A percentile compares a stretch with the other conserved stretches of the same genome.
These are phyloP conservation scores for Lophura nycthemera DNA, from an alignment of 2,113 vertebrate genomes.

Conservation along the genomic window DNA sequence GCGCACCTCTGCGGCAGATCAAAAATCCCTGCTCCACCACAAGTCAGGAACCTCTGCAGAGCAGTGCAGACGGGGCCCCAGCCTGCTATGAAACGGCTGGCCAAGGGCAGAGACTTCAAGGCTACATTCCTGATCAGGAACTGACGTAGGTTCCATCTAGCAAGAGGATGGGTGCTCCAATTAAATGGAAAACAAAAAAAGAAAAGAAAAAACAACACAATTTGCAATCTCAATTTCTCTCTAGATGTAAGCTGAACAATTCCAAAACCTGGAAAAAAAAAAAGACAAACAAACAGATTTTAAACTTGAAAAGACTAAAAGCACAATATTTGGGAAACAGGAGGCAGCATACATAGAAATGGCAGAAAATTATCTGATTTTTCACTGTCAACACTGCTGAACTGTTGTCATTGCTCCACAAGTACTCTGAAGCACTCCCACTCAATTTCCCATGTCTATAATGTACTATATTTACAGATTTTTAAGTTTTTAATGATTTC, in stretches of 20 bases:
- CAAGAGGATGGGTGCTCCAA: background rate
- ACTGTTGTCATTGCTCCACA: background rate
- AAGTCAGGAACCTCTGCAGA: background rate
- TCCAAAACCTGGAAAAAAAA: background rate
- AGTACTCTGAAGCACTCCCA: background rate
- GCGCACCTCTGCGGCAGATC: background rate
- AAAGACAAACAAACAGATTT: background rate
- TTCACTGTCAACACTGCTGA: background rate
- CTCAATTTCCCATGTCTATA: background rate
- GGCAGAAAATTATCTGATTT: background rate
- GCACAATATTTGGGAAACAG: background rate
- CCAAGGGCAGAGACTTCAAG: background rate
- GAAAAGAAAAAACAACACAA: background rate
- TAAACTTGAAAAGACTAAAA: rapidly evolving
- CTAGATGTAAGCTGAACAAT: background rate
- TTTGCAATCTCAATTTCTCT: background rate
- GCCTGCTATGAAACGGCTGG: background rate
- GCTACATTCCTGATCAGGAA: background rate
- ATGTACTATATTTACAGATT: background rate
- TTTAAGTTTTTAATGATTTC: background rate
- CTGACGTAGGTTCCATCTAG: background rate
- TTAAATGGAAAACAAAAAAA: background rate
- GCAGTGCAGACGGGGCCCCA: background rate
- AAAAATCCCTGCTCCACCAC: background rate
- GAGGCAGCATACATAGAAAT: background rate